Base-by-base conservation (phyloP, 2,113 vertebrate species). In the Microcebus lehilahytsara region DNA sequence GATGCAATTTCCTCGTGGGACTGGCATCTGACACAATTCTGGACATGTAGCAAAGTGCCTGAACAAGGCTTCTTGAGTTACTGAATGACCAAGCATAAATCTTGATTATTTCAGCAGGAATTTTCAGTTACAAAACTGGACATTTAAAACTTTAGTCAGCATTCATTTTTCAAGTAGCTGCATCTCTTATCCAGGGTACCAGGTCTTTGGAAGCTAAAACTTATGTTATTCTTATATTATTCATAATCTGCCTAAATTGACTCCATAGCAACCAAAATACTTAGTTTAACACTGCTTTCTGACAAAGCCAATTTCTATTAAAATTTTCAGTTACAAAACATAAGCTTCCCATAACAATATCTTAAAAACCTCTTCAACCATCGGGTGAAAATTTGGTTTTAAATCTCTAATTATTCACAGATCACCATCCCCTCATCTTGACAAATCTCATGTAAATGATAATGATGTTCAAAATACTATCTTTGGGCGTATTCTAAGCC, bases 281-380 rank as follows among this genome's bases (percentile, higher is more conserved):
- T 91, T 19, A 16, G 64, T 69, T 12, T 25, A 90, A 88, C 96
- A 89, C 34, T 88, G 60, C 60, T 89, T 94, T 62, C 66, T 88
- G 40, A 91, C 53, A 95, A 97, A 90, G 49, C 25, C 66, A 96
- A 72, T 94, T 97, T 93, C 46, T 80, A 64, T 42, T 37, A 77
- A 67, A 77, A 14, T 4, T 81, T 40, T 96, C 30, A 88, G 27
- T 93, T 85, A 93, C 17, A 92, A 96, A 89, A 84, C 58, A 19
- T 77, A 87, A 92, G 72, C 20, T 16, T 79, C 40, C 96, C 46
- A 77, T 69, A 40, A 90, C 94, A 96, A 64, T 46, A 32, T 64
- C 83, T 91, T 93, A 56, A 78, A 95, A 94, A 46, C 9, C 19
- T 89, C 85, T 78, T 95, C 37, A 86, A 71, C 16, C 49, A 91